Evolutionary conservation across 1,140 invertebrate genomes (phyloP).

Genomic region (Nasonia longicornis): DNA sequence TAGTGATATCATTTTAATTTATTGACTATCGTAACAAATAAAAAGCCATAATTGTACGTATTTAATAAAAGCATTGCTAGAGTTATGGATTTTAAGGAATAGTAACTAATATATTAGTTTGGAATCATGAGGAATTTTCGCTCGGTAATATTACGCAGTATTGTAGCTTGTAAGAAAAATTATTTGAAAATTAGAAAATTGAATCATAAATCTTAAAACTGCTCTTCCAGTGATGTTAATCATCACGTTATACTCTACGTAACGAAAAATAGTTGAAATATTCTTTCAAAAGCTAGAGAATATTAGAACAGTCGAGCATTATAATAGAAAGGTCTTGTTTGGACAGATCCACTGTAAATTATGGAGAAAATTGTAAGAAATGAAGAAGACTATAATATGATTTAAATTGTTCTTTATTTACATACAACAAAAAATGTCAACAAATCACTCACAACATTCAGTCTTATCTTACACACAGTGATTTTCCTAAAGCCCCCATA

Average conservation of each 20-base stretch:
- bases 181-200: conserved; percentile 18
- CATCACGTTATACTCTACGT: not conserved
- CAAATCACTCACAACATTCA: conserved; percentile 45
- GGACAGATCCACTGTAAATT: conserved; percentile 10
- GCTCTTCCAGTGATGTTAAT: conserved; percentile 10
- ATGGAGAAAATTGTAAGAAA: conserved; percentile 19
- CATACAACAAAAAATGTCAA: conserved; percentile 47
- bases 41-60: conserved; percentile 4
- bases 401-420: conserved; percentile 48
- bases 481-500: conserved; percentile 36
- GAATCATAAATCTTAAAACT: not conserved
- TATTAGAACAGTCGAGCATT: not conserved
- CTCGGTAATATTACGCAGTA: conserved; percentile 29
- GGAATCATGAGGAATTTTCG: not conserved
- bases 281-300: not conserved
- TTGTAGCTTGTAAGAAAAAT: conserved; percentile 18
- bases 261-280: not conserved
- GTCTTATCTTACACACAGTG: conserved; percentile 45
- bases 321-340: conserved; percentile 6
- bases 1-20: conserved; percentile 37
- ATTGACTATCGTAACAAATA: conserved; percentile 2
- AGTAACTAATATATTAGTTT: conserved; percentile 3
- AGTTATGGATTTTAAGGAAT: not conserved
- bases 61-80: conserved; percentile 11
- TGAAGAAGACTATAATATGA: conserved; percentile 25